These are phyloP conservation scores for Lampris incognitus DNA, from an alignment of 2,113 vertebrate species.

Conservation along the genomic window DNA sequence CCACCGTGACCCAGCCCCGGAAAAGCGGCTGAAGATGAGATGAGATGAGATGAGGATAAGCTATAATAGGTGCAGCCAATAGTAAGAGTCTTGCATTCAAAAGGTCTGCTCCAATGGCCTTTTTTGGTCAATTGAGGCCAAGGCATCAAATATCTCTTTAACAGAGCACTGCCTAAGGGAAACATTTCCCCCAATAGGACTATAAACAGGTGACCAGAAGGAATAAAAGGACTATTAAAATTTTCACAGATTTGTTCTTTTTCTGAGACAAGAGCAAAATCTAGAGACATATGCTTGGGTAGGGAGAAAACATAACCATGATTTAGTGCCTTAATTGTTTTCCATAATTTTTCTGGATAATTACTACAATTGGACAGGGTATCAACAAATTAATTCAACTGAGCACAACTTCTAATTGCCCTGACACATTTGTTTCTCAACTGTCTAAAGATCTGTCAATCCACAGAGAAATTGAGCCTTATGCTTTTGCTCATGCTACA, in stretches of 20 bases:
- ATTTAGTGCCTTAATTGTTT: constrained; percentile 2
- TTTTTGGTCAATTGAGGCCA: too few species aligned
- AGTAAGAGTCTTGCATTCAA: too few species aligned
- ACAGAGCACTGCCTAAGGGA: too few species aligned
- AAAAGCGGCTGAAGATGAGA: too few species aligned
- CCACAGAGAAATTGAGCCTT: too few species aligned
- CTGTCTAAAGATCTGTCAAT: constrained; percentile 1
- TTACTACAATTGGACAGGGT: background rate
- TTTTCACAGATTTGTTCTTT: background rate
- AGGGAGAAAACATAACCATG: background rate
- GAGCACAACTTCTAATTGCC: background rate
- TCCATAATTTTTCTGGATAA: background rate
- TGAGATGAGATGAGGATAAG: too few species aligned
- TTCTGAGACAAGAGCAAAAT: background rate
- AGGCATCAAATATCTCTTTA: too few species aligned
- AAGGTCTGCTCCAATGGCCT: too few species aligned
- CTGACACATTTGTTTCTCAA: constrained; percentile 1
- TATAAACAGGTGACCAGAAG: background rate
- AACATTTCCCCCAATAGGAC: background rate
- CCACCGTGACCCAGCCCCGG: too few species aligned
- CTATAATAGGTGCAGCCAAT: too few species aligned
- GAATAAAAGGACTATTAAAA: background rate
- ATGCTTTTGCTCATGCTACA: too few species aligned
- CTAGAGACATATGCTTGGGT: background rate
- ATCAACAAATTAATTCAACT: background rate